phyloP scores from a whole-genome alignment of 1,140 invertebrate genomes.

The Meloidogyne exigua region DNA sequence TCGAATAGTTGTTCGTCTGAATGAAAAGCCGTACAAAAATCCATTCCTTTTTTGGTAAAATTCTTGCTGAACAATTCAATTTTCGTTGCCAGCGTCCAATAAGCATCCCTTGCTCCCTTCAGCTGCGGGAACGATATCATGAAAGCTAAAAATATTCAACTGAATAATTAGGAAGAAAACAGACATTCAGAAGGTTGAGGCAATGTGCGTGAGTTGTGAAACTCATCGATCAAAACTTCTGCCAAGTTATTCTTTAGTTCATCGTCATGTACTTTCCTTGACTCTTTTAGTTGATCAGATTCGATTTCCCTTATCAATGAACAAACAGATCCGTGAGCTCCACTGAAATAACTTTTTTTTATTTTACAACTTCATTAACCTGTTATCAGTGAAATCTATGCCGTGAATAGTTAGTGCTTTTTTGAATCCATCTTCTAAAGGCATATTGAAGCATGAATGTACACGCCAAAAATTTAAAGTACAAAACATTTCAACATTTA shows the following conservation, averaged over 20 bases:
- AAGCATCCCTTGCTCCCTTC: background rate
- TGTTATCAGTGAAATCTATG: background rate
- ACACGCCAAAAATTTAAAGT: background rate
- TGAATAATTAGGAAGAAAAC: background rate
- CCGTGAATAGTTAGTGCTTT: background rate
- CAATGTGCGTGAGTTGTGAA: background rate
- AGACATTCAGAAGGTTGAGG: background rate
- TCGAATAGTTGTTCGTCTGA: background rate
- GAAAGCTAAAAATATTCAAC: background rate
- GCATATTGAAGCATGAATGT: background rate
- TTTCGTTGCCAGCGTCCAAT: background rate
- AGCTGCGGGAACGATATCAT: background rate
- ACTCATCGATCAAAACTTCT: background rate
- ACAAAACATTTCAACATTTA: conserved; percentile 5
- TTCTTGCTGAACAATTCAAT: background rate
- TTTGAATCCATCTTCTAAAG: background rate
- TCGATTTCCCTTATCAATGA: background rate
- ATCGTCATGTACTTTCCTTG: background rate
- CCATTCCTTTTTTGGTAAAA: background rate
- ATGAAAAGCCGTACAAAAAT: background rate
- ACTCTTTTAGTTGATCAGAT: background rate
- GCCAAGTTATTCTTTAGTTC: background rate
- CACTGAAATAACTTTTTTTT: background rate
- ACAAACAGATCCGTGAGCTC: background rate
- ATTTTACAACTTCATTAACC: background rate